Evolutionary conservation across 2,888 invertebrate species (phyloP).

Genomic region (Cosmia pyralina): DNA sequence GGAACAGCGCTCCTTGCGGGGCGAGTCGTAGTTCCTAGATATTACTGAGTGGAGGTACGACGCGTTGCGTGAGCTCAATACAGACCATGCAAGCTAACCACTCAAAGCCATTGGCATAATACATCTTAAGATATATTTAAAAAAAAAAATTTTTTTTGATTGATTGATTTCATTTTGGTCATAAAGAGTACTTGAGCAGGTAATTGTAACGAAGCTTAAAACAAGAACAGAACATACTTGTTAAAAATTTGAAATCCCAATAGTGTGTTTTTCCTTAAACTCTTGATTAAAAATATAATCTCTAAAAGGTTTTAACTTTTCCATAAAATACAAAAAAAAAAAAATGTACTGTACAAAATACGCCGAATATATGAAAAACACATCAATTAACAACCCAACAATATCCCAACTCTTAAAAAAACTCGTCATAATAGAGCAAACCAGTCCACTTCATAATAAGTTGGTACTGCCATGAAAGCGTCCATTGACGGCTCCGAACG

Average conservation of each 20-base stretch:
- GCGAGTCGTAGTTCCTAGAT: too few relatives aligned
- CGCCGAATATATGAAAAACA: background rate
- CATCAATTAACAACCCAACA: slow-evolving; percentile 2
- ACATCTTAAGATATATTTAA: too few relatives aligned
- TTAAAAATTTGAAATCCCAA: too few relatives aligned
- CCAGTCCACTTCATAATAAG: slow-evolving; percentile 48
- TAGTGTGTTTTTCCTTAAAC: background rate
- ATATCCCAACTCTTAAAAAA: slow-evolving; percentile 17
- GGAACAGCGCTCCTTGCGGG: too few relatives aligned
- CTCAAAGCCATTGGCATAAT: too few relatives aligned
- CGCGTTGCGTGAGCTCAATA: too few relatives aligned
- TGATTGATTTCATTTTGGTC: background rate
- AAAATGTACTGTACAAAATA: background rate
- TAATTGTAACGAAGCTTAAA: background rate
- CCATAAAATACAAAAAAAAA: background rate
- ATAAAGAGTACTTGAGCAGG: background rate
- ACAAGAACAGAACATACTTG: background rate
- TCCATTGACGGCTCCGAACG: slow-evolving; percentile 62
- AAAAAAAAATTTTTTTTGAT: background rate
- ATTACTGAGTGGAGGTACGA: too few relatives aligned
- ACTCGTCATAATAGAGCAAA: slow-evolving; percentile 44
- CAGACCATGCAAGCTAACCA: too few relatives aligned
- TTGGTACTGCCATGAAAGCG: slow-evolving; percentile 67
- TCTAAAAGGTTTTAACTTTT: background rate
- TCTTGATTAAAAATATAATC: background rate